Evolutionary conservation across 2,113 vertebrate species (phyloP).

Genomic region (Megaptera novaeangliae): DNA sequence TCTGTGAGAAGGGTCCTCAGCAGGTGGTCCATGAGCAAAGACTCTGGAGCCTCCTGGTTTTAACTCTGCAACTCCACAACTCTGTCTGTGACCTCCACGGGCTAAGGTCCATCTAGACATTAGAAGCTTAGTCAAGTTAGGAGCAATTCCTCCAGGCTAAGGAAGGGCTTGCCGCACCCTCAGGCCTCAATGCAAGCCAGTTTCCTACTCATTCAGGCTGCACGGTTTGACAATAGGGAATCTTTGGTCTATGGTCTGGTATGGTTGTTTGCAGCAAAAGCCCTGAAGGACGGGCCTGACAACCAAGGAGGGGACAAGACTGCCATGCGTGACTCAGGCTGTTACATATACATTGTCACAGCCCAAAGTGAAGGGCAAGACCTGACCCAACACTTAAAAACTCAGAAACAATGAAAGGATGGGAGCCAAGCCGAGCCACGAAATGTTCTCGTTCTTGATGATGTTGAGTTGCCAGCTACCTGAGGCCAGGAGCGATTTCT

Average conservation of each 20-base stretch:
- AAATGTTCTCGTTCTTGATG: neutral
- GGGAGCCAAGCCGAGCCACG: fast-evolving
- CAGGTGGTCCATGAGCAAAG: neutral
- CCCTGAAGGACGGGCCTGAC: neutral
- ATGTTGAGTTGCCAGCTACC: neutral
- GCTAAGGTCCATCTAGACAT: neutral
- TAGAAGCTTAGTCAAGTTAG: neutral
- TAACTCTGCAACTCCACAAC: neutral
- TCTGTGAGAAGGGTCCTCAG: neutral
- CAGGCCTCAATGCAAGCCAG: neutral
- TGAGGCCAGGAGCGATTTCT: neutral
- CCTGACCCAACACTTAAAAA: neutral
- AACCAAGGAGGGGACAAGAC: neutral
- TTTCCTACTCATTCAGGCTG: neutral
- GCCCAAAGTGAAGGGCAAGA: neutral
- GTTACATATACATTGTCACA: neutral
- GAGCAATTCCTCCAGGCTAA: neutral
- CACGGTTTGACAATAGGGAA: neutral
- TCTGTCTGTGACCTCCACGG: neutral
- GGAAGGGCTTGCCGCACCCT: neutral
- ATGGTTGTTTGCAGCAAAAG: neutral
- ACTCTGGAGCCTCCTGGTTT: neutral
- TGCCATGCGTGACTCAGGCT: neutral
- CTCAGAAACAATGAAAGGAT: fast-evolving
- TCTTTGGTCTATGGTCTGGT: slow-evolving; percentile 42